phyloP scores from a whole-genome alignment of 1,140 invertebrate species.

The Frieseomelitta varia region DNA sequence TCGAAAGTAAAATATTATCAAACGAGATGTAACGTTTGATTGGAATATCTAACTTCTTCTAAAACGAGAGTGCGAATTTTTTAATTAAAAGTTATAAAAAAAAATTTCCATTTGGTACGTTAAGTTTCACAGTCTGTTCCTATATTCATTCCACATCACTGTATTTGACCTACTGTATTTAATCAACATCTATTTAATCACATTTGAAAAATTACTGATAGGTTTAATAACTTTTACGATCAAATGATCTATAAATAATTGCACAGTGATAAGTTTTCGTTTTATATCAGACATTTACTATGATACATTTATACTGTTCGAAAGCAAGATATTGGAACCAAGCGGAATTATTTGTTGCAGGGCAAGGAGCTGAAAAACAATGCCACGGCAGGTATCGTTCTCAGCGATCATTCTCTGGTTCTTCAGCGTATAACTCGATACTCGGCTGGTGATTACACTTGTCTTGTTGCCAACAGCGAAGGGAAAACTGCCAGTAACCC shows the following conservation, averaged over 20 bases:
- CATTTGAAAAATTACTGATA: neutral
- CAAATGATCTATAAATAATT: neutral
- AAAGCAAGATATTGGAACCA: neutral
- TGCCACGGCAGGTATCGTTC: constrained; percentile 88
- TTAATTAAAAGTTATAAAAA: no score
- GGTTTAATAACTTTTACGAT: neutral
- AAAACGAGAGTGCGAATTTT: no score
- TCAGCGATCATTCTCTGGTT: constrained; percentile 91
- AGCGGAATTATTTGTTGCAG: constrained; percentile 78
- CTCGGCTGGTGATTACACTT: constrained; percentile 91
- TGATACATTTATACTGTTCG: neutral
- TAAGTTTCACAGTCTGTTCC: no score
- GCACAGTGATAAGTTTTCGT: neutral
- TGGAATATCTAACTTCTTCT: no score
- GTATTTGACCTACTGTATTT: neutral
- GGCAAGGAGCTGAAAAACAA: constrained; percentile 90
- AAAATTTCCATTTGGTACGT: no score
- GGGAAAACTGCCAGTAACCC: constrained; percentile 91
- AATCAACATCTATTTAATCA: no score
- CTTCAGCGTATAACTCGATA: constrained; percentile 90
- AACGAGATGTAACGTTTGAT: no score
- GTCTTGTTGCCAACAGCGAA: constrained; percentile 90
- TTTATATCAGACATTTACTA: no score
- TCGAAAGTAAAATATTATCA: no score
- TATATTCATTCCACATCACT: neutral